Conservation (phyloP, 2,888 invertebrate genomes). For the Apotomis turbidana region DNA sequence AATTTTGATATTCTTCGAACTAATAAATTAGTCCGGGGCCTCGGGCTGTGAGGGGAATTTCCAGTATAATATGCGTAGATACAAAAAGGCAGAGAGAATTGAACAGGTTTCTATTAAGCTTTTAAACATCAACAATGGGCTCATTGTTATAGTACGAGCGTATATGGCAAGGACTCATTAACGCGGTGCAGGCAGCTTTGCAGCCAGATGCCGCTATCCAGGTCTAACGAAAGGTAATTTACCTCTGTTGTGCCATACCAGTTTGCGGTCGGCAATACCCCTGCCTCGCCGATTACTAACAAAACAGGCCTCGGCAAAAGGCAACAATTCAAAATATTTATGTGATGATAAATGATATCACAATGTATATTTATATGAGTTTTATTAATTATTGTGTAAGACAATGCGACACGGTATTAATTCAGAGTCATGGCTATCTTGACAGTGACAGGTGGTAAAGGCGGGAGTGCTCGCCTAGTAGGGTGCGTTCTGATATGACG, state of each 20-base stretch:
- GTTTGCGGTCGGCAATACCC: conserved; percentile 54
- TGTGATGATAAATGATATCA: too few species aligned
- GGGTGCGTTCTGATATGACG: too few species aligned
- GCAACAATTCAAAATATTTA: conserved; percentile 20
- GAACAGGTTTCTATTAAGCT: conserved; percentile 16
- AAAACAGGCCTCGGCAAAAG: conserved; percentile 17
- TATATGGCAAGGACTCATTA: conserved; percentile 70
- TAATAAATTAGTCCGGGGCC: neutral
- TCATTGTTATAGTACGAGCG: conserved; percentile 57
- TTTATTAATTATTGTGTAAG: too few species aligned
- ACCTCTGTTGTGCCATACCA: conserved; percentile 56
- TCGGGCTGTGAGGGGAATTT: neutral
- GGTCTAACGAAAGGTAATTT: conserved; percentile 75
- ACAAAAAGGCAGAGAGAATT: conserved; percentile 15
- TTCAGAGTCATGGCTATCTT: too few species aligned
- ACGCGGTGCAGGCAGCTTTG: conserved; percentile 56
- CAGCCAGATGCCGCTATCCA: conserved; percentile 68
- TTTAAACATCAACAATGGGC: conserved; percentile 55
- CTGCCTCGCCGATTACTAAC: conserved; percentile 44
- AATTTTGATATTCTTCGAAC: conserved; percentile 9
- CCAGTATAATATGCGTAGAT: conserved; percentile 9
- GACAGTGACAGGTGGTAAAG: too few species aligned
- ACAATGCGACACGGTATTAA: too few species aligned
- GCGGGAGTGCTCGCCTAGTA: too few species aligned
- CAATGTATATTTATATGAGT: too few species aligned